phyloP scores from a whole-genome alignment of 1,140 invertebrate genomes.

The Camponotus vicinus region DNA sequence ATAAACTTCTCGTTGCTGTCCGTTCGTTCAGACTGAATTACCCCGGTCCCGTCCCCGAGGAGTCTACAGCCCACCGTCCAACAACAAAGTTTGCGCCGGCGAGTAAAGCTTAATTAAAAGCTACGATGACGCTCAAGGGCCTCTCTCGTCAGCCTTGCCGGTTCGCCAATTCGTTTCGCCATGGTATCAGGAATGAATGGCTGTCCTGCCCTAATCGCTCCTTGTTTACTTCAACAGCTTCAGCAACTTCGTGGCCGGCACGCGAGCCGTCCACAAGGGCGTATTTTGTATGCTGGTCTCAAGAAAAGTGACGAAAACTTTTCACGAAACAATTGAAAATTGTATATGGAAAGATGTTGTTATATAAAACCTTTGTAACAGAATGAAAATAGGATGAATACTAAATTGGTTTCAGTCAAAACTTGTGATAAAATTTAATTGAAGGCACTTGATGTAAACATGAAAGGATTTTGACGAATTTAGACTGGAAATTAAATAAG shows the following conservation, averaged over 20 bases:
- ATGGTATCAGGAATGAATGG: constrained; percentile 59
- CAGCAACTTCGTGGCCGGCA: neutral
- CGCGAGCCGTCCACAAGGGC: neutral
- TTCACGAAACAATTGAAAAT: neutral
- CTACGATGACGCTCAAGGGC: constrained; percentile 76
- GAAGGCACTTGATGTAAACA: constrained; percentile 28
- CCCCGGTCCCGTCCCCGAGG: constrained; percentile 66
- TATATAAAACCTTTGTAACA: neutral
- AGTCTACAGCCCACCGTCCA: constrained; percentile 71
- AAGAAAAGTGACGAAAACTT: neutral
- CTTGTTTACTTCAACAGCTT: constrained; percentile 61
- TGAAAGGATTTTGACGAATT: neutral
- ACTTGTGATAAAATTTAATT: constrained; percentile 2
- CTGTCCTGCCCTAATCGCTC: constrained; percentile 62
- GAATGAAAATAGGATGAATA: neutral
- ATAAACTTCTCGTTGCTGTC: constrained; percentile 74
- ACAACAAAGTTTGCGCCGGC: constrained; percentile 75
- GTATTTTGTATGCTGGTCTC: neutral
- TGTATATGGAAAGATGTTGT: neutral
- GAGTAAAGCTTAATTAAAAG: constrained; percentile 78
- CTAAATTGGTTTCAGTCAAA: constrained; percentile 20
- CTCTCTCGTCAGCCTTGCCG: constrained; percentile 44
- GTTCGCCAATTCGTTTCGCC: constrained; percentile 63
- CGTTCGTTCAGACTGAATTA: constrained; percentile 75
- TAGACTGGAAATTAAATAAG: neutral